Evolutionary conservation across 2,888 invertebrate species (phyloP).

Genomic region (Strigamia maritima): DNA sequence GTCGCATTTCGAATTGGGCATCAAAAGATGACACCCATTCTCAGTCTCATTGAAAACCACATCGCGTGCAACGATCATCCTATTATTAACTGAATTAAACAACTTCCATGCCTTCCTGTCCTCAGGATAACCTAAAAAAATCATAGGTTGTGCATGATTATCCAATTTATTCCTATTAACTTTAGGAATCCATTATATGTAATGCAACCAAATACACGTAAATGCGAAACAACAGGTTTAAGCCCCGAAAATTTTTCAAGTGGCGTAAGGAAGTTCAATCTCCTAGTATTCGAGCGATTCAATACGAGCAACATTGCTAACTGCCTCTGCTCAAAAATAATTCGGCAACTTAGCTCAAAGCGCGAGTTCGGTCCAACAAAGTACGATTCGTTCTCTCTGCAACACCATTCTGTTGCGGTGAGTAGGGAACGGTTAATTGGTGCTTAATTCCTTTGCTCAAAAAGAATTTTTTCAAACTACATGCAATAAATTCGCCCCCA

Average conservation of each 20-base stretch:
- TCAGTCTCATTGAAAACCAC: not conserved
- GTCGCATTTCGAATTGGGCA: not conserved
- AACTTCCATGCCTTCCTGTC: not conserved
- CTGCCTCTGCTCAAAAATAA: not conserved
- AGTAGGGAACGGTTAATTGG: not conserved
- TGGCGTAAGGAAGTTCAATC: not conserved
- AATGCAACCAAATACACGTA: not conserved
- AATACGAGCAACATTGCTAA: not conserved
- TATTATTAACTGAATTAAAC: not conserved
- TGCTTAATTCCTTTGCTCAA: not conserved
- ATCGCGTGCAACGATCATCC: not conserved
- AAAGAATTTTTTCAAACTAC: not conserved
- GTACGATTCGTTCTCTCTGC: not conserved
- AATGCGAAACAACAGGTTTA: not conserved
- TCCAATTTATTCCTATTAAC: not conserved
- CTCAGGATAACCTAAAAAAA: not conserved
- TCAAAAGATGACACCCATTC: not conserved
- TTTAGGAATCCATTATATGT: not conserved
- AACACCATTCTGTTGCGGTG: not conserved
- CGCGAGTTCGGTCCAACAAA: not conserved
- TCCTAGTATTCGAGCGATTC: not conserved
- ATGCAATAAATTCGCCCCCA: too few relatives aligned
- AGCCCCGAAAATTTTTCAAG: not conserved
- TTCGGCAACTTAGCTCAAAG: not conserved
- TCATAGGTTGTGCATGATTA: not conserved